Evolutionary conservation across 2,888 invertebrate species (phyloP).

Genomic region (Gymnosoma rotundatum): DNA sequence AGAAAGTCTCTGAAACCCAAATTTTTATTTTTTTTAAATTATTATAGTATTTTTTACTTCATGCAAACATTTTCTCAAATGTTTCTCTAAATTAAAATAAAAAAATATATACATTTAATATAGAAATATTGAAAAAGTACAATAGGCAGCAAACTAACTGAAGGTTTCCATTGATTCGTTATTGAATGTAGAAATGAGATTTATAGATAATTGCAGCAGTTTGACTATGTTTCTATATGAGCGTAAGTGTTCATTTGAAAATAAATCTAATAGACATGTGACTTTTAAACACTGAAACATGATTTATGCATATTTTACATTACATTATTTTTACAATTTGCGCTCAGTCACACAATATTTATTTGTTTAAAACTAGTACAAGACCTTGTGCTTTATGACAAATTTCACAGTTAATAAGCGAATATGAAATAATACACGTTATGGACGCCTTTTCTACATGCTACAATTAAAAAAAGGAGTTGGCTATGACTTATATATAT

Average conservation of each 20-base stretch:
- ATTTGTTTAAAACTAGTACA: conserved; percentile 11
- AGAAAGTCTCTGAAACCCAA: too few species aligned
- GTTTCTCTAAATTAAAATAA: too few species aligned
- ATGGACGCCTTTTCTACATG: not conserved
- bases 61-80: too few species aligned
- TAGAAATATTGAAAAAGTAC: too few species aligned
- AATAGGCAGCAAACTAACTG: too few species aligned
- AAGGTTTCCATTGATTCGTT: too few species aligned
- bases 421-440: not conserved
- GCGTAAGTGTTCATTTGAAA: not conserved
- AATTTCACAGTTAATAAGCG: conserved; percentile 34
- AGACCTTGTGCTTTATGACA: conserved; percentile 35
- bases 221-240: not conserved
- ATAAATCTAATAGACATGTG: not conserved
- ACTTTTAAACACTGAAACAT: not conserved
- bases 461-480: too few species aligned
- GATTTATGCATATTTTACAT: not conserved
- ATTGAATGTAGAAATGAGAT: too few species aligned
- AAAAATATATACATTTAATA: too few species aligned
- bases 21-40: too few species aligned
- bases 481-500: too few species aligned
- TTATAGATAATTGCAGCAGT: not conserved
- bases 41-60: too few species aligned
- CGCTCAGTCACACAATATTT: conserved; percentile 23
- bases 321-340: not conserved